Evolutionary conservation across 2,888 invertebrate genomes (phyloP).

Genomic region (Ceratothoa steindachneri): DNA sequence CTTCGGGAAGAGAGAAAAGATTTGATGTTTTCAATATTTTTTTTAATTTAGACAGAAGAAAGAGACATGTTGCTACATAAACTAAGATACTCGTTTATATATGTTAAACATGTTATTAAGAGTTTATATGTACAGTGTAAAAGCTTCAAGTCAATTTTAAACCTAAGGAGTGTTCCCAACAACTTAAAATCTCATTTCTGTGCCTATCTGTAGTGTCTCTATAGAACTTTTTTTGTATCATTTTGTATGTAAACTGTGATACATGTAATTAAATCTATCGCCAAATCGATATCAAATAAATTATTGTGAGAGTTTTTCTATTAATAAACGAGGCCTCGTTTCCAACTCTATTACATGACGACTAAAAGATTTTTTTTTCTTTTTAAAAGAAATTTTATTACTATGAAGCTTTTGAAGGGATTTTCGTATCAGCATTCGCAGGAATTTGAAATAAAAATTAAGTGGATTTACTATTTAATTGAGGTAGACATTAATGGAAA

Average conservation of each 20-base stretch:
- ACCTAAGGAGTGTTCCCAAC: background rate
- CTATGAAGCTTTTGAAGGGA: no score
- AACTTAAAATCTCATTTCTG: constrained; percentile 20
- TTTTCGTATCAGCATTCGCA: no score
- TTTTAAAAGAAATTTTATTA: no score
- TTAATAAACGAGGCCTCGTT: no score
- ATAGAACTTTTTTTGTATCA: constrained; percentile 47
- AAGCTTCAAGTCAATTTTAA: background rate
- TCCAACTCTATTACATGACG: no score
- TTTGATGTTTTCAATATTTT: background rate
- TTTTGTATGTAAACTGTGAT: constrained; percentile 49
- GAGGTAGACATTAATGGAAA: no score
- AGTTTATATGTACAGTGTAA: background rate
- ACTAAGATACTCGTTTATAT: background rate
- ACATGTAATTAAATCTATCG: constrained; percentile 48
- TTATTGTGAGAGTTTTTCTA: constrained; percentile 37
- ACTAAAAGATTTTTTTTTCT: no score
- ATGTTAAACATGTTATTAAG: background rate
- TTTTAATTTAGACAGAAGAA: no score
- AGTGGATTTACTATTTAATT: no score
- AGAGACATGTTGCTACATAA: no score
- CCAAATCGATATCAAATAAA: constrained; percentile 48
- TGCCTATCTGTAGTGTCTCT: constrained; percentile 45
- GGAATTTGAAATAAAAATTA: no score
- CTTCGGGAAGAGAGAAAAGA: no score